Percentiles rank a stretch among this genome's conserved stretches.
phyloP scores from a whole-genome alignment of 2,797 vertebrate genomes.

The Peromyscus eremicus region DNA sequence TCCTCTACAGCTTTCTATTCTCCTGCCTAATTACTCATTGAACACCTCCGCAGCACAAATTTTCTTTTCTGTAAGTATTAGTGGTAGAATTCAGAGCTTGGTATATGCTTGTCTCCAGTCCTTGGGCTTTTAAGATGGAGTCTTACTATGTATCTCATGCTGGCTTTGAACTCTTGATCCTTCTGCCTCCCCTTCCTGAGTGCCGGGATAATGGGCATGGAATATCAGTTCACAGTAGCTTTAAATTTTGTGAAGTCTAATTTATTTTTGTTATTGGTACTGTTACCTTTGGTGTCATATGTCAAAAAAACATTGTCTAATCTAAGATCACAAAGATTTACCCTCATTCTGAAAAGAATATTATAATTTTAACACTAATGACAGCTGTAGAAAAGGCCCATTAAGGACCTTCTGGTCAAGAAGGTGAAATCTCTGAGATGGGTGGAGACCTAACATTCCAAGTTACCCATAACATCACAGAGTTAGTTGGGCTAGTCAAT shows the following conservation, averaged over 20 bases:
- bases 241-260: not conserved
- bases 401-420: not conserved
- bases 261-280: not conserved
- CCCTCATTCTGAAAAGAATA: not conserved
- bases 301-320: not conserved
- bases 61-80: not conserved
- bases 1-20: no score
- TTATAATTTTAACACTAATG: not conserved
- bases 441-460: not conserved
- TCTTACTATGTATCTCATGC: not conserved
- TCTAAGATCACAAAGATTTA: not conserved
- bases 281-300: not conserved
- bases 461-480: not conserved
- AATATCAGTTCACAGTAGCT: not conserved
- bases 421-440: not conserved
- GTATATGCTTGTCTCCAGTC: not conserved
- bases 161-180: not conserved
- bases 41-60: not conserved
- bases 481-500: not conserved
- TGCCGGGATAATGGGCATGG: not conserved
- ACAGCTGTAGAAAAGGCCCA: not conserved
- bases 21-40: not conserved
- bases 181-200: not conserved
- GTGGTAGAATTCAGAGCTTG: not conserved
- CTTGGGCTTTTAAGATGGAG: not conserved